A percentile compares a stretch with the other conserved stretches of the same genome.
phyloP scores from a whole-genome alignment of 1,140 invertebrate genomes.

The Xylocopa sonorina region DNA sequence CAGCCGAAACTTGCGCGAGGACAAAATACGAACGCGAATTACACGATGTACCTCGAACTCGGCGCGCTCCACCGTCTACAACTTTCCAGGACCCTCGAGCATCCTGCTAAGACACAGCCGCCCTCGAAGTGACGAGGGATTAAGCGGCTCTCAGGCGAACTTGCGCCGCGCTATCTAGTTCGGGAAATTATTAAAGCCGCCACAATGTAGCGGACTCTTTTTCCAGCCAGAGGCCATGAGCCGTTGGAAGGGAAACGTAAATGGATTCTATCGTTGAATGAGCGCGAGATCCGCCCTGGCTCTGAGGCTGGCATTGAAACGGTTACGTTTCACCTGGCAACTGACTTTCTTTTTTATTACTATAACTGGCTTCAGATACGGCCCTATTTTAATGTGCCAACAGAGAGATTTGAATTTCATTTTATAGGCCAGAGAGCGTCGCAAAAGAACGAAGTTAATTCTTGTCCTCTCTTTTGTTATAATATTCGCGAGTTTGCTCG shows the following conservation, averaged over 20 bases:
- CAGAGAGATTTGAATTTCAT: too few relatives aligned
- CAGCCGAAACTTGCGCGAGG: constrained; percentile 38
- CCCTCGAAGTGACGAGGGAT: constrained; percentile 41
- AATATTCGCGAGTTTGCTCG: too few relatives aligned
- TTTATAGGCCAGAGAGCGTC: too few relatives aligned
- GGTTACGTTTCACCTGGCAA: neutral
- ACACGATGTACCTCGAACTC: constrained; percentile 27
- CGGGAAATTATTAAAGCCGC: constrained; percentile 54
- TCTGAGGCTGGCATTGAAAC: neutral
- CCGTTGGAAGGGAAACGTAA: neutral
- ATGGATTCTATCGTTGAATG: neutral
- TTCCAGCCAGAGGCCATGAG: neutral
- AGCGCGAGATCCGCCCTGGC: neutral
- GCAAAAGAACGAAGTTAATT: too few relatives aligned
- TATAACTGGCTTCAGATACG: too few relatives aligned
- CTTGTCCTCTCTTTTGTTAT: too few relatives aligned
- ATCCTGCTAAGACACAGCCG: constrained; percentile 45
- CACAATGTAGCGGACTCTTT: constrained; percentile 2
- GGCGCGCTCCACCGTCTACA: neutral
- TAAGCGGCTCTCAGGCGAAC: constrained; percentile 36
- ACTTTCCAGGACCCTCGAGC: constrained; percentile 55
- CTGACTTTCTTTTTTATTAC: neutral
- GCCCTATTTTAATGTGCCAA: too few relatives aligned
- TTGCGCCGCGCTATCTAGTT: constrained; percentile 47
- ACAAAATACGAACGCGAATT: constrained; percentile 48